Conservation (phyloP, 2,888 invertebrate genomes). For the Eurois occulta region DNA sequence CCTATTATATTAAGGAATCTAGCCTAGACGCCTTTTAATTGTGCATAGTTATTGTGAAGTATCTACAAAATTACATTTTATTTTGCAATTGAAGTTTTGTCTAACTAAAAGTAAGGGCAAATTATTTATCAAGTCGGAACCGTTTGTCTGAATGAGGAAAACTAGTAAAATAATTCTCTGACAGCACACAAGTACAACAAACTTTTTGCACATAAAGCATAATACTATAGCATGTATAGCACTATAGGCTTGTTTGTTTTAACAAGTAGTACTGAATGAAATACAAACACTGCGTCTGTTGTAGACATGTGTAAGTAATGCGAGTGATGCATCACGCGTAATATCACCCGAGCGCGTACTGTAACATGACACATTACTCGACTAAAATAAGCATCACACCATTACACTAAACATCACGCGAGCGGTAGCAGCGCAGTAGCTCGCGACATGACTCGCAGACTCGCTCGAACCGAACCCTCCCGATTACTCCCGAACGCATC, state of each 20-base stretch:
- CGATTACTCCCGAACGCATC: too few species aligned
- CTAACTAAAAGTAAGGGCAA: neutral
- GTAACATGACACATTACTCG: too few species aligned
- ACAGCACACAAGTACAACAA: neutral
- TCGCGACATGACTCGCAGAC: too few species aligned
- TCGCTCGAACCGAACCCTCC: too few species aligned
- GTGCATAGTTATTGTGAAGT: neutral
- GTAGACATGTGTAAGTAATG: too few species aligned
- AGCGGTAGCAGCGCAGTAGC: too few species aligned
- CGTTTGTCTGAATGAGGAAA: conserved; percentile 13
- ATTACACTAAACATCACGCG: too few species aligned
- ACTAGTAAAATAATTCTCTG: conserved; percentile 1
- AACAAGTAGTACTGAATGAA: neutral
- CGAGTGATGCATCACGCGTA: too few species aligned
- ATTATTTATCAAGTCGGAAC: neutral
- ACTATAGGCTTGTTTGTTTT: conserved; percentile 13
- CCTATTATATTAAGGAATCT: neutral
- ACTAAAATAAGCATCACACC: too few species aligned
- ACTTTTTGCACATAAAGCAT: neutral
- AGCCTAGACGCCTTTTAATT: neutral
- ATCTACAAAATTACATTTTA: neutral
- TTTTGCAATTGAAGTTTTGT: neutral
- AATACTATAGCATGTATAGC: neutral
- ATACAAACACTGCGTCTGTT: neutral
- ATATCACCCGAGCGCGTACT: too few species aligned